Conservation (phyloP, 2,113 vertebrate genomes). For the Acanthisitta chloris region DNA sequence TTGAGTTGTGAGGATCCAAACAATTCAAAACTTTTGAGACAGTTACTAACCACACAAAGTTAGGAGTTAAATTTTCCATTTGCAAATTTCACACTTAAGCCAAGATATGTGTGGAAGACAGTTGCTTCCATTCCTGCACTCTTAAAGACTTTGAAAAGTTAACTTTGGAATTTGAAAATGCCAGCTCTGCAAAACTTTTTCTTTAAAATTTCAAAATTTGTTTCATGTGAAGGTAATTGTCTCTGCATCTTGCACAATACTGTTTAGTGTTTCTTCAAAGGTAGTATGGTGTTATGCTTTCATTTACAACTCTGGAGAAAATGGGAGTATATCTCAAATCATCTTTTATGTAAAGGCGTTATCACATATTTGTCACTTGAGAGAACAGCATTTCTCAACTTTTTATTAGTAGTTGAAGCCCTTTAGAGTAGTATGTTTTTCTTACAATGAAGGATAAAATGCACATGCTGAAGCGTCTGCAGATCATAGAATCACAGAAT, state of each 20-base stretch:
- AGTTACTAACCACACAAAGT: background rate
- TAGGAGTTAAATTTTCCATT: background rate
- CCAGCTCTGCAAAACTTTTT: background rate
- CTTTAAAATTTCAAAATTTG: background rate
- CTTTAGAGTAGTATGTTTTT: background rate
- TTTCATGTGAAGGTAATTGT: background rate
- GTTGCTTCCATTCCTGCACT: background rate
- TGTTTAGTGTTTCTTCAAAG: background rate
- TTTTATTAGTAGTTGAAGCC: background rate
- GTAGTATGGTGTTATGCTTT: fast-evolving
- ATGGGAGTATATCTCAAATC: background rate
- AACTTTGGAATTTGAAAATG: background rate
- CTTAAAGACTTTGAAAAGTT: background rate
- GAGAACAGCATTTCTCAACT: background rate
- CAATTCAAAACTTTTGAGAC: background rate
- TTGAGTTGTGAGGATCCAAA: background rate
- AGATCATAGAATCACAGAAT: too few relatives aligned
- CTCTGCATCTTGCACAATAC: background rate
- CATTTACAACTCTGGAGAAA: background rate
- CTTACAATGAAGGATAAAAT: background rate
- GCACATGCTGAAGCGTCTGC: background rate
- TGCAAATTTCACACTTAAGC: background rate
- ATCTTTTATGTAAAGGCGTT: background rate
- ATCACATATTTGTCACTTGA: background rate
- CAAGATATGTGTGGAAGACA: background rate